Evolutionary conservation across 2,113 vertebrate species (phyloP).

Genomic region (western clawed frog (Xenopus tropicalis)): UCB_Xtro_10.0 CM004448.2:78363001-78363500

Average conservation of each 20-base stretch:
- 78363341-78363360: no score
- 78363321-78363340: not conserved
- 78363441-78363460: no score
- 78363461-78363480: no score
- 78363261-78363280: slow-evolving; percentile 69
- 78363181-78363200: slow-evolving; percentile 1
- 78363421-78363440: no score
- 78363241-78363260: slow-evolving; percentile 73
- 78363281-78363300: slow-evolving; percentile 71
- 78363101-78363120: not conserved
- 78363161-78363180: slow-evolving; percentile 33
- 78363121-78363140: not conserved
- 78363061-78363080: not conserved
- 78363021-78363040: slow-evolving; percentile 1
- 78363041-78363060: slow-evolving; percentile 2
- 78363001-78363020: not conserved
- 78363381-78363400: no score
- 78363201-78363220: slow-evolving; percentile 48
- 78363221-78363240: slow-evolving; percentile 66
- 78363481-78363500: no score
- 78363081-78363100: not conserved
- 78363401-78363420: no score
- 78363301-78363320: slow-evolving; percentile 36
- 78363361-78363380: no score
- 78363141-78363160: not conserved